Evolutionary conservation across 1,140 invertebrate species (phyloP).

Genomic region (Nylanderia fulva): DNA sequence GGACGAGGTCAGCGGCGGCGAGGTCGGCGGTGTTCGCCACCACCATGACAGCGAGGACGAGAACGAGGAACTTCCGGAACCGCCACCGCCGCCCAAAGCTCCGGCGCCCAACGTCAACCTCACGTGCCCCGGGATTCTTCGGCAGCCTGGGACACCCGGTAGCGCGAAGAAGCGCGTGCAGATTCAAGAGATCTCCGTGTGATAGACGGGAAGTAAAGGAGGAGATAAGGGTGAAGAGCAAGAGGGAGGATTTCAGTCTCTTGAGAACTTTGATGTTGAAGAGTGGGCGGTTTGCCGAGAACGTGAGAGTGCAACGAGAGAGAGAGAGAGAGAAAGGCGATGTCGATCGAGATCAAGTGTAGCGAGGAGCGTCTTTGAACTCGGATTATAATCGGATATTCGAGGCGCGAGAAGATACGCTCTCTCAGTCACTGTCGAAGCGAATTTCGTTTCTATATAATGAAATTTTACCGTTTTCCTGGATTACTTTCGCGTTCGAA

Average conservation of each 20-base stretch:
- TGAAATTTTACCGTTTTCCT: not conserved
- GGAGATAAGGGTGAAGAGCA: too few species aligned
- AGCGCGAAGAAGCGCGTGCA: slow-evolving; percentile 94
- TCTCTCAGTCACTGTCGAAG: not conserved
- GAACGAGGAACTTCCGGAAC: slow-evolving; percentile 87
- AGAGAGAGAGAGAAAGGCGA: not conserved
- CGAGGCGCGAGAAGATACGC: slow-evolving; percentile 11
- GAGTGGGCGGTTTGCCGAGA: not conserved
- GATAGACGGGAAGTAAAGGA: slow-evolving; percentile 75
- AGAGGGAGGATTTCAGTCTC: too few species aligned
- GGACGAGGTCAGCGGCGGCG: slow-evolving; percentile 84
- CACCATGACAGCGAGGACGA: slow-evolving; percentile 86
- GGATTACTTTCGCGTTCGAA: not conserved
- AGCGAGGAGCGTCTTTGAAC: slow-evolving; percentile 29
- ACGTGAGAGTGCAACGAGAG: not conserved
- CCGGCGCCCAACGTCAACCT: slow-evolving; percentile 82
- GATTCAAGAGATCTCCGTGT: slow-evolving; percentile 95
- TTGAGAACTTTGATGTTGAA: not conserved
- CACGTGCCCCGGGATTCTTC: slow-evolving; percentile 87
- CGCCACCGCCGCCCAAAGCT: slow-evolving; percentile 89
- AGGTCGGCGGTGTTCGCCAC: slow-evolving; percentile 81
- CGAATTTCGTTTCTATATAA: slow-evolving; percentile 20
- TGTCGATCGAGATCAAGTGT: slow-evolving; percentile 28
- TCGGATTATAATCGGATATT: slow-evolving; percentile 23
- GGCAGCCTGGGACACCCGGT: slow-evolving; percentile 88